Evolutionary conservation across 2,113 vertebrate species (phyloP).

Genomic region (Ictalurus punctatus): DNA sequence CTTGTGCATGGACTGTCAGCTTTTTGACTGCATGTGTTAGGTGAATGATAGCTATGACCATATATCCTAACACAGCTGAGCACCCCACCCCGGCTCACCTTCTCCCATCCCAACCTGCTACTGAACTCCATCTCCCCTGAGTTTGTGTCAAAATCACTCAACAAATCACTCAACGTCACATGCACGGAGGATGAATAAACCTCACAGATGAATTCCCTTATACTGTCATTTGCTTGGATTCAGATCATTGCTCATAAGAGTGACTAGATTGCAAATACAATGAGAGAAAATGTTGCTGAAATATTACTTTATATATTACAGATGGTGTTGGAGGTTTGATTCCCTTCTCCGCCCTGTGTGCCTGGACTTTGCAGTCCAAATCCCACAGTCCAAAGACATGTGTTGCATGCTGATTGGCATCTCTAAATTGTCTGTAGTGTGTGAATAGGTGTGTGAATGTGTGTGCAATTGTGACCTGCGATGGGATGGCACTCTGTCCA

Average conservation of each 20-base stretch:
- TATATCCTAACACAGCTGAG: slow-evolving; percentile 65
- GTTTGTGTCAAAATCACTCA: slow-evolving; percentile 74
- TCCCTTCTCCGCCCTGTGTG: too few relatives aligned
- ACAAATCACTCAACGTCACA: slow-evolving; percentile 68
- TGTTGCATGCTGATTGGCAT: too few relatives aligned
- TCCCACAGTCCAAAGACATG: too few relatives aligned
- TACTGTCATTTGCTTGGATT: slow-evolving; percentile 73
- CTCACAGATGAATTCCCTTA: slow-evolving; percentile 60
- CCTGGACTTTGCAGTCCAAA: too few relatives aligned
- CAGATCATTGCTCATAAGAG: slow-evolving; percentile 65
- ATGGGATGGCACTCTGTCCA: too few relatives aligned
- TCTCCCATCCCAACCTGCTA: slow-evolving; percentile 41
- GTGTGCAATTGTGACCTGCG: too few relatives aligned
- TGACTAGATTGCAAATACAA: slow-evolving; percentile 58
- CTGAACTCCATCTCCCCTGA: slow-evolving; percentile 58
- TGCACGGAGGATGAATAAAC: slow-evolving; percentile 59
- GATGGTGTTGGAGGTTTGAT: too few relatives aligned
- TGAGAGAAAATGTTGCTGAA: slow-evolving; percentile 59
- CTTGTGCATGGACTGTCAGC: slow-evolving; percentile 69
- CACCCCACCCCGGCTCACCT: slow-evolving; percentile 60
- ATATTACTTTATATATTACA: slow-evolving; percentile 53
- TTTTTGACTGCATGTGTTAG: slow-evolving; percentile 73
- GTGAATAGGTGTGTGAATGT: too few relatives aligned
- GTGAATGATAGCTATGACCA: slow-evolving; percentile 69
- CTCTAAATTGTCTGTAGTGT: too few relatives aligned